Conservation (phyloP, 2,888 invertebrate genomes). For the Lathronympha strigana region DNA sequence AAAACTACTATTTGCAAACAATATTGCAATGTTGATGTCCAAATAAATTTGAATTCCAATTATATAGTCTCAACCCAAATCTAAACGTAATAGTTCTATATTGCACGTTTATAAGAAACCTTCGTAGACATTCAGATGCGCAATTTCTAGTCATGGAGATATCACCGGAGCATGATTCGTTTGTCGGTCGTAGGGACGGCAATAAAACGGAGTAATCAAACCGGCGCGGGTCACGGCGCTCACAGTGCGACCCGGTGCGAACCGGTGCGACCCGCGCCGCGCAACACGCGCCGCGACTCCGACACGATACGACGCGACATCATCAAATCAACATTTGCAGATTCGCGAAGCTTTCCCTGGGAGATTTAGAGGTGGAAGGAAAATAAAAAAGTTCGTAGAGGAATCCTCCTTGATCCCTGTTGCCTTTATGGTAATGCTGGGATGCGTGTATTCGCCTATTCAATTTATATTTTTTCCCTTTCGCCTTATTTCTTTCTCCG, state of each 20-base stretch:
- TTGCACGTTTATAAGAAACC: slow-evolving; percentile 25
- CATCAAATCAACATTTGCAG: slow-evolving; percentile 85
- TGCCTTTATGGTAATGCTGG: slow-evolving; percentile 83
- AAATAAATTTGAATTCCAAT: slow-evolving; percentile 1
- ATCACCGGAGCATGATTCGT: slow-evolving; percentile 31
- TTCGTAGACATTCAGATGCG: slow-evolving; percentile 22
- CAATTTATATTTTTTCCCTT: slow-evolving; percentile 83
- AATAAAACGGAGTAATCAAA: slow-evolving; percentile 54
- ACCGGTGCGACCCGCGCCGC: slow-evolving; percentile 17
- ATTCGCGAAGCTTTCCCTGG: slow-evolving; percentile 82
- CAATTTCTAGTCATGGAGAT: slow-evolving; percentile 39
- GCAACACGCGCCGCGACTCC: slow-evolving; percentile 49
- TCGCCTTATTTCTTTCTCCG: slow-evolving; percentile 80
- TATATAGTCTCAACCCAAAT: neutral
- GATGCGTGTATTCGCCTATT: slow-evolving; percentile 84
- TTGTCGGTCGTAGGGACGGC: slow-evolving; percentile 33
- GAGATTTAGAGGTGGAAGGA: slow-evolving; percentile 84
- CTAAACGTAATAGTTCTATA: slow-evolving; percentile 8
- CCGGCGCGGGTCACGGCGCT: slow-evolving; percentile 33
- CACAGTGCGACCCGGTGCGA: slow-evolving; percentile 12
- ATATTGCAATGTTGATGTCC: neutral
- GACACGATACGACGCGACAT: slow-evolving; percentile 57
- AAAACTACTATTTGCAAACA: too few relatives aligned
- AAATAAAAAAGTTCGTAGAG: slow-evolving; percentile 84
- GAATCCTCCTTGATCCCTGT: slow-evolving; percentile 83